Conservation (phyloP, 1,140 invertebrate genomes). For the Temnothorax curvispinosus region DNA sequence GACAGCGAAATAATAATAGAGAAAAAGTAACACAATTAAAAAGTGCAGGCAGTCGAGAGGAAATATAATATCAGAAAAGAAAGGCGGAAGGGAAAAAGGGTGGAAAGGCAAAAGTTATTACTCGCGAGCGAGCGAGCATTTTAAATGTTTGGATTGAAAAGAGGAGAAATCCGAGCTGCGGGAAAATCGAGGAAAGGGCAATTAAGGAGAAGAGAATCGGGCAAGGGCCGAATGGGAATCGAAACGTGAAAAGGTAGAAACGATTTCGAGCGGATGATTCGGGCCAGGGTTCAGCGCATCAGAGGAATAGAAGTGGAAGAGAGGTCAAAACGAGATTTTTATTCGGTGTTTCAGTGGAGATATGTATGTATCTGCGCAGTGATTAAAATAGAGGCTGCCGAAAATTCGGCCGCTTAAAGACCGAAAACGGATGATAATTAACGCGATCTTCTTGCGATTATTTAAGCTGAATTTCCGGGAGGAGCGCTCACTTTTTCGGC, state of each 20-base stretch:
- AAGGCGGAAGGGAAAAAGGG: neutral
- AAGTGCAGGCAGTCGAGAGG: neutral
- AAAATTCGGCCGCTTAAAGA: neutral
- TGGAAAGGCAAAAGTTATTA: slow-evolving; percentile 15
- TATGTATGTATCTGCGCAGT: neutral
- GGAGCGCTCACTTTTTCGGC: neutral
- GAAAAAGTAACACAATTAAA: slow-evolving; percentile 17
- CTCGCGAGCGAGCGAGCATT: slow-evolving; percentile 16
- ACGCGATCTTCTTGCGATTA: neutral
- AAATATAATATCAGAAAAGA: neutral
- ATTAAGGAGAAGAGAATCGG: slow-evolving; percentile 23
- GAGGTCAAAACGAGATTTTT: slow-evolving; percentile 5
- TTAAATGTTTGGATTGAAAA: slow-evolving; percentile 42
- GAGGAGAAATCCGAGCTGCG: neutral
- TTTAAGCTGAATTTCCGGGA: neutral
- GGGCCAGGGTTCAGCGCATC: neutral
- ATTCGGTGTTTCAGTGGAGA: neutral
- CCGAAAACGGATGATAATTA: neutral
- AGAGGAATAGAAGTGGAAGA: neutral
- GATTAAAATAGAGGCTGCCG: neutral
- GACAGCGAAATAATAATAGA: slow-evolving; percentile 1
- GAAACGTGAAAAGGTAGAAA: slow-evolving; percentile 9
- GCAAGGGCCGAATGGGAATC: neutral
- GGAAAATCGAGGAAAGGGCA: slow-evolving; percentile 3
- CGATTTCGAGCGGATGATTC: slow-evolving; percentile 6